Conservation (phyloP, 1,140 invertebrate species). For the Campoletis sonorensis region DNA sequence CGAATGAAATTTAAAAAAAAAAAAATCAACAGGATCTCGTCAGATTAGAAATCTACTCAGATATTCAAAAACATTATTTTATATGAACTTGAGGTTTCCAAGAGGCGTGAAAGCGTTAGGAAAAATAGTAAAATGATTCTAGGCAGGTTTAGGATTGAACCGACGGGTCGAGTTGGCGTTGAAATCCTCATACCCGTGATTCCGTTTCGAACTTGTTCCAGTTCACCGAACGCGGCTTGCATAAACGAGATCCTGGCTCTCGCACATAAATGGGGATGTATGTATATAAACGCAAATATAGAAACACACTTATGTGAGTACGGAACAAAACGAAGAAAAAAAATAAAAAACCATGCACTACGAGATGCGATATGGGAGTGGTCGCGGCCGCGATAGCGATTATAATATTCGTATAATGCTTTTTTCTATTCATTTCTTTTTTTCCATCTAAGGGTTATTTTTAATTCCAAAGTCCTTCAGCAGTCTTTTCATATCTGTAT, state of each 20-base stretch:
- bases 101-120: too few relatives aligned
- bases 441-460: background rate
- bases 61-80: background rate
- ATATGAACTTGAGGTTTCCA: too few relatives aligned
- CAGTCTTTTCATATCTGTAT: constrained; percentile 10
- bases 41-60: too few relatives aligned
- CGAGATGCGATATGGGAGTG: constrained; percentile 19
- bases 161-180: background rate
- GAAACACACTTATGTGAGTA: constrained; percentile 3
- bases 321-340: background rate
- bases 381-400: background rate
- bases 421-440: background rate
- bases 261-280: background rate
- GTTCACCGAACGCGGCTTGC: constrained; percentile 21
- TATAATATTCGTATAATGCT: background rate
- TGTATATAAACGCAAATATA: background rate
- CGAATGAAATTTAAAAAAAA: too few relatives aligned
- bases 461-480: background rate
- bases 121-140: too few relatives aligned
- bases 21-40: too few relatives aligned
- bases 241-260: constrained; percentile 21
- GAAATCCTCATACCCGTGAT: constrained; percentile 1
- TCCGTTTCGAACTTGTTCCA: constrained; percentile 10
- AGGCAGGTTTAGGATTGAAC: too few relatives aligned
- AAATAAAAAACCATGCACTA: background rate